Base-by-base conservation (phyloP, 2,113 vertebrate genomes). In the Neodontobutis hainanensis region DNA sequence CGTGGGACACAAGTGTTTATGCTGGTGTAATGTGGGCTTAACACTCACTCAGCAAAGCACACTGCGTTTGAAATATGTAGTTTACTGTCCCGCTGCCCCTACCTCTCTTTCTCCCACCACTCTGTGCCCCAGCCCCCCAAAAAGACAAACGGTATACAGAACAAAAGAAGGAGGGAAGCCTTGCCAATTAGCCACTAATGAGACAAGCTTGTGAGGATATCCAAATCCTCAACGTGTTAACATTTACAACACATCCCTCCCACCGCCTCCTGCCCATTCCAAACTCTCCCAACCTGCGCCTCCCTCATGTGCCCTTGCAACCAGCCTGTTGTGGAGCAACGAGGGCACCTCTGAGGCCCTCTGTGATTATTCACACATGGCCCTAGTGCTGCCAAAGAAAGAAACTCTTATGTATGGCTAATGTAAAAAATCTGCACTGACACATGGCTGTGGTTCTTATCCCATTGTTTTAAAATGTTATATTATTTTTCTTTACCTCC, bases 121-220 rank as follows among this genome's bases (percentile, higher is more conserved):
- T 59, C 47, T 19, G 10, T 36, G 40, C 56, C 15, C 55, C 12
- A 16, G 36, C 36, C 0, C 11, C 58, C 15, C 52, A 81, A 75
- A 78, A 74, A 87, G 81, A 84, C 80, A 90, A 88, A 92, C 77
- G 88, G 92, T 90, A 86, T 72, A 89, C 84, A 83, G 86, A 92
- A 91, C 85, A 91, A 91, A 91, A 90, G 89, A 89, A 58, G 75
- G 66, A 89, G 76, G 85, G 90, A 92, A 92, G 92, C 92, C 92
- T 88, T 78, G 88, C 90, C 93, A 94, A 90, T 94, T 95, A 93
- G 89, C 91, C 86, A 87, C 93, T 96, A 94, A 92, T 95, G 92
- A 95, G 90, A 91, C 91, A 91, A 68, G 76, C 75, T 86, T 91
- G 91, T 94, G 93, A 95, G 82, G 85, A 92, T 89, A 92, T 91